phyloP scores from a whole-genome alignment of 2,113 vertebrate species.

The Madoqua kirkii region DNA sequence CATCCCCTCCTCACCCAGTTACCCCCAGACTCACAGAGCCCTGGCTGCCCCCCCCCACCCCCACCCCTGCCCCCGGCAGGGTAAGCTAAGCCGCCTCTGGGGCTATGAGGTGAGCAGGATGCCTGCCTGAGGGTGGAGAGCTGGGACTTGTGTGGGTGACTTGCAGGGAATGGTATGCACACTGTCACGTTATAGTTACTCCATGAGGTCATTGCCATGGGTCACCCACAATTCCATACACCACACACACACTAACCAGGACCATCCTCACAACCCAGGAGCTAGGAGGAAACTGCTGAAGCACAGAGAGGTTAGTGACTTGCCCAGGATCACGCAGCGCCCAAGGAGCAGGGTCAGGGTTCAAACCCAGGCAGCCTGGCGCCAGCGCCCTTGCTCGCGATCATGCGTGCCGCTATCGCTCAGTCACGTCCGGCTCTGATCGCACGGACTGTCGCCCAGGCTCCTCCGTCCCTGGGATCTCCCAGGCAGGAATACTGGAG shows the following conservation, averaged over 20 bases:
- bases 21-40: not conserved
- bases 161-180: accelerated
- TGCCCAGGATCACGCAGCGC: not conserved
- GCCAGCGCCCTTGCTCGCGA: not conserved
- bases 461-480: not conserved
- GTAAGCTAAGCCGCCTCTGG: not conserved
- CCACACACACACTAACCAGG: accelerated
- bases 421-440: not conserved
- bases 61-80: no score
- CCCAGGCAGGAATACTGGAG: not conserved
- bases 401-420: accelerated
- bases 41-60: no score
- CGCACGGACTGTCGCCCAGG: not conserved
- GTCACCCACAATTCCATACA: not conserved
- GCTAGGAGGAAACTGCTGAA: not conserved
- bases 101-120: not conserved
- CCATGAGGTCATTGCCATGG: accelerated
- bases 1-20: not conserved
- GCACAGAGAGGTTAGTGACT: not conserved
- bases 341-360: not conserved
- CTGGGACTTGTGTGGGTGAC: accelerated
- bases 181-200: no score
- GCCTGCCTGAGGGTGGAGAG: not conserved
- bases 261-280: no score
- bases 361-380: not conserved